These are phyloP conservation scores for Holcopasites calliopsidis DNA, from an alignment of 1,140 invertebrate species.

Conservation along the genomic window DNA sequence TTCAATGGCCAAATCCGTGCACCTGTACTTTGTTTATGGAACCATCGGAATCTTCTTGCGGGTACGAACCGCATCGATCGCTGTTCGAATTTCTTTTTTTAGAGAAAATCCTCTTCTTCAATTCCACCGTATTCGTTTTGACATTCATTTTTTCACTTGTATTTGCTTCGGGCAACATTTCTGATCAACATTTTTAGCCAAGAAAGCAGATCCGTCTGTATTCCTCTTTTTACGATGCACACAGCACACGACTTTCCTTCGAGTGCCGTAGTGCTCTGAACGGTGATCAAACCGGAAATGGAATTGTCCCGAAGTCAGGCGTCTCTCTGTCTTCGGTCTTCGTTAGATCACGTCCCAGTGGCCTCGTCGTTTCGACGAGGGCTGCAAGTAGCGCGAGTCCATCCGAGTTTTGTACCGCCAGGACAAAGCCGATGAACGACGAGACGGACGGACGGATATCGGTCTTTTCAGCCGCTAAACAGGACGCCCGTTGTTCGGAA, in stretches of 20 bases:
- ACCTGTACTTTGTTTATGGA: conserved; percentile 52
- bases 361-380: conserved; percentile 30
- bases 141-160: no score
- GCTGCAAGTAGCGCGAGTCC: conserved; percentile 38
- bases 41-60: neutral
- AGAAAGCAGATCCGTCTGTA: no score
- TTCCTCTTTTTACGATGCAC: no score
- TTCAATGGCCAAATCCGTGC: conserved; percentile 51
- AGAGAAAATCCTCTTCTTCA: neutral
- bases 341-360: conserved; percentile 5
- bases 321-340: neutral
- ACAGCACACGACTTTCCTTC: no score
- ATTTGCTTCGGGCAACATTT: no score
- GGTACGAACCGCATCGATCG: neutral
- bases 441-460: conserved; percentile 58
- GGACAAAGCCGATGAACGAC: conserved; percentile 41
- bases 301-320: conserved; percentile 11
- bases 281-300: conserved; percentile 20
- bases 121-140: neutral
- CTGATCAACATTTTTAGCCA: no score
- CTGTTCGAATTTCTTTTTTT: neutral
- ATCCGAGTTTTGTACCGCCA: conserved; percentile 37
- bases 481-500: conserved; percentile 54
- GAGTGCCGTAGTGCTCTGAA: neutral
- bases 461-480: conserved; percentile 59